Base-by-base conservation (phyloP, 2,797 vertebrate genomes). In the Xiphophorus birchmanni region DNA sequence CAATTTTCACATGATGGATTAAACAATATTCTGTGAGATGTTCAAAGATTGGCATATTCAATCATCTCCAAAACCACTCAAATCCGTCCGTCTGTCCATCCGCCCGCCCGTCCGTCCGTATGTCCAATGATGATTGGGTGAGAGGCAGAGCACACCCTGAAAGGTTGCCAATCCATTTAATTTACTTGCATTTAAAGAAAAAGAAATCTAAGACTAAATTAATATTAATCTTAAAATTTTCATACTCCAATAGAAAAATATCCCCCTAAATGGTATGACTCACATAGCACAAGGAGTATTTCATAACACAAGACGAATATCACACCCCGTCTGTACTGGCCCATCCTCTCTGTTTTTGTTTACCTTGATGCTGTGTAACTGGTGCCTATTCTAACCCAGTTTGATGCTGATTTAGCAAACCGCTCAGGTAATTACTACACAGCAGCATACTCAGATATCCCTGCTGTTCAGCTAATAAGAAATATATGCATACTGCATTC, bases 261-360 rank as follows among this genome's bases (percentile, higher is more conserved):
- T 67, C 18, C 76, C 72, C 60, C 12, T 18, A 50, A 60, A 35
- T 79, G 42, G 32, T 58, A 32, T 5, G 4, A 54, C 40, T 73
- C 21, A 47, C 40, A 48, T 58, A 56, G 3, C 35, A 40, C 8
- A 60, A 79, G 32, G 40, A 58, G n/a, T 69, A 77, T 87, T 87
- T 90, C 52, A 84, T 84, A 82, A 86, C 76, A 76, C n/a, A 42
- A 6, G 32, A 78, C 40, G 52, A 79, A 79, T 74, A 79, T 79
- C 48, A 60, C 60, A 82, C 60, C 37, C 48, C 21, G n/a, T 60
- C 73, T 44, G 37, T 69, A 37, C 74, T 77, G 37, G 44, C 32
- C 80, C 50, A 79, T 79, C 78, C 80, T 74, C 69, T 87, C 58
- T 88, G 90, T 93, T 93, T 89, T 90, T 93, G 90, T 94, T 92